Evolutionary conservation across 2,797 vertebrate genomes (phyloP), one percentile per base, ranked within the genome.

Genomic region (Moxostoma hubbsi): DNA sequence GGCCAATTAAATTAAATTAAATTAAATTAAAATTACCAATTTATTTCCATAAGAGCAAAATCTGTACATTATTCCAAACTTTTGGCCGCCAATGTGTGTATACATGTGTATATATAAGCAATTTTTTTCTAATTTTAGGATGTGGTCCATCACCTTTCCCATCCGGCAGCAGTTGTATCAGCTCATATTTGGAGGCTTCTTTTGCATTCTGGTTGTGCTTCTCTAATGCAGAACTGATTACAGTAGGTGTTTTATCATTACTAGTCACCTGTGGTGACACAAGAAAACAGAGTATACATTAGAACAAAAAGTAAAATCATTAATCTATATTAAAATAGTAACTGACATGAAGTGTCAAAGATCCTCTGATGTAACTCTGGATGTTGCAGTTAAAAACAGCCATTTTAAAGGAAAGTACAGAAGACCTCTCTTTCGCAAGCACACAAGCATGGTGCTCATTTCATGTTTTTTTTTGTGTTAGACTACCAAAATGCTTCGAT

Each of bases 401-500:
- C 4, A 18, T 43, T 53, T 59, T 18, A 61, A 9, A 77, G 55
- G 9, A 10, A 13, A 24, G 36, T 36, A 36, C 36, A 61, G 16
- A 51, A 5, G 0, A 1, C 6, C 46, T 45, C 46, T 63, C 45
- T 45, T 36, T 62, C 18, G 6, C 12, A 1, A 54, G n/a, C 5
- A 51, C 24, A 46, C 7, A 62, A 24, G 18, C 10, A 58, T 8
- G 8, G 7, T 4, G 9, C 10, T 51, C 10, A 36, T 36, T 36
- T 36, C 36, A 36, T 36, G 36, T 36, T 36, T 36, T 36, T 36
- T 36, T 36, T 3, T 36, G 36, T 36, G 4, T 13, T 57, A 43
- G 46, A n/a, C 9, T 91, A 97, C 96, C 96, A 97, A 87, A 62
- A 98, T 95, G 90, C 96, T 98, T 71, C 96, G 93, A 87, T 98